Evolutionary conservation across 2,888 invertebrate genomes (phyloP), one percentile per base, ranked within the genome.

Genomic region (Sminthurides aquaticus): DNA sequence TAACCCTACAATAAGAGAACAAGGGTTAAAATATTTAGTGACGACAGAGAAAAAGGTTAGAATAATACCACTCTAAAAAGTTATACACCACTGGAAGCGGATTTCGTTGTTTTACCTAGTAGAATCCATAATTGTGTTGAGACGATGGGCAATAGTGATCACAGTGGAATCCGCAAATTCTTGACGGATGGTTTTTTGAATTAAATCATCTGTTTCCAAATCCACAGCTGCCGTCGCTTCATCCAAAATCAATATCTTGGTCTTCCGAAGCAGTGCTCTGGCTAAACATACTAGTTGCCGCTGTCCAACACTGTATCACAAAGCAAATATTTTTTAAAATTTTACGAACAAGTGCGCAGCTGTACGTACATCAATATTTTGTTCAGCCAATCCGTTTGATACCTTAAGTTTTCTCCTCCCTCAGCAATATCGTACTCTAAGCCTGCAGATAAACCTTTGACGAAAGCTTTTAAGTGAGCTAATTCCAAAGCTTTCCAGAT

Each of bases 51-150:
- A n/a, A n/a, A n/a, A n/a, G n/a, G n/a, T n/a, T n/a, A n/a, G n/a
- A n/a, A n/a, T n/a, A n/a, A n/a, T n/a, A n/a, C n/a, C n/a, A n/a
- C n/a, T n/a, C n/a, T n/a, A n/a, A n/a, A n/a, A n/a, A n/a, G n/a
- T n/a, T n/a, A n/a, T n/a, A n/a, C n/a, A n/a, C n/a, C n/a, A n/a
- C n/a, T n/a, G n/a, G n/a, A n/a, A n/a, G n/a, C n/a, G n/a, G n/a
- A n/a, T n/a, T n/a, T n/a, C n/a, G n/a, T n/a, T n/a, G n/a, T n/a
- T 11, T 69, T 76, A 82, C 82, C 80, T 86, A 76, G 90, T 89
- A 34, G 89, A 90, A 81, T 93, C 92, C 84, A 94, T 84, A 74
- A 95, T 92, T 25, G 94, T 95, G 79, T 94, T 93, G 68, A 95
- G 84, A 20, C 94, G 85, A 81, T 95, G 94, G 48, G 94, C 94